Evolutionary conservation across 2,113 vertebrate species (phyloP).

Genomic region (Steatornis caripensis): DNA sequence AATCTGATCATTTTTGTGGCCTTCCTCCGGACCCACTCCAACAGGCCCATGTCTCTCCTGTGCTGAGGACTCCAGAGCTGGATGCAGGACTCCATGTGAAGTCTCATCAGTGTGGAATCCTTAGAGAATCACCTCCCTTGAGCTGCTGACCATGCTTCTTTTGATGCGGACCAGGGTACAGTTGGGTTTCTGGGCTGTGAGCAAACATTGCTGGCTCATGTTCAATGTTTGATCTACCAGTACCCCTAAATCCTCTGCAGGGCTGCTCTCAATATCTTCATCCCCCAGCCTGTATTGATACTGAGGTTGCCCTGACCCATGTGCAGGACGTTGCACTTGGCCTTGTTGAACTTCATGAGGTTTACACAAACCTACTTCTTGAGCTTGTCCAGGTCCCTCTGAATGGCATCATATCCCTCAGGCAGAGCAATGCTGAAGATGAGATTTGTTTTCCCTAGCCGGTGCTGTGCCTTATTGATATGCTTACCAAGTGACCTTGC

Average conservation of each 20-base stretch:
- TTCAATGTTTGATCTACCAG: background rate
- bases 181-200: background rate
- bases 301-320: rapidly evolving
- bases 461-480: background rate
- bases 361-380: background rate
- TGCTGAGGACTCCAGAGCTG: background rate
- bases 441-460: background rate
- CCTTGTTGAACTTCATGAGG: background rate
- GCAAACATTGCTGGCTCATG: rapidly evolving
- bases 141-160: background rate
- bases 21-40: background rate
- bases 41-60: background rate
- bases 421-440: background rate
- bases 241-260: background rate
- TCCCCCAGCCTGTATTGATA: background rate
- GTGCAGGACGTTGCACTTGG: background rate
- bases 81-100: background rate
- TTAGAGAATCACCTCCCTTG: background rate
- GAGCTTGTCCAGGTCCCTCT: background rate
- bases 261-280: background rate
- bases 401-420: background rate
- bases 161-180: no score
- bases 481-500: background rate
- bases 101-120: rapidly evolving
- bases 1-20: background rate